Evolutionary conservation across 30 jellyfish, hydroid and myxozoan genomes (phyloP).

Genomic region (Mastigias papua): DNA sequence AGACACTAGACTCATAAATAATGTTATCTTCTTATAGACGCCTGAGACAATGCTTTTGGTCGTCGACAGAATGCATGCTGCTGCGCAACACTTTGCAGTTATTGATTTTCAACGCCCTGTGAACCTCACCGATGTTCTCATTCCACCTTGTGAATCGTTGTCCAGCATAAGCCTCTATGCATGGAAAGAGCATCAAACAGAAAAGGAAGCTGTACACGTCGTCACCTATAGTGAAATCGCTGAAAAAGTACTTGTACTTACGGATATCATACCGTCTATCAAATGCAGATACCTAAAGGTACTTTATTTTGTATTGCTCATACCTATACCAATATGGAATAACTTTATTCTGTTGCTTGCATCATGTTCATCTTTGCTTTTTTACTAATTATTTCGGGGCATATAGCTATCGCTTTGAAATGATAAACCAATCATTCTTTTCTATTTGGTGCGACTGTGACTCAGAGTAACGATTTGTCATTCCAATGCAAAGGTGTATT

Average conservation of each 20-base stretch:
- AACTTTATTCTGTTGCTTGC: no score
- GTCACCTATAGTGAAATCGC: slow-evolving; percentile 75
- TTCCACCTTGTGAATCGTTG: slow-evolving; percentile 87
- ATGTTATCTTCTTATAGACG: slow-evolving; percentile 23
- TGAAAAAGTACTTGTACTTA: slow-evolving; percentile 68
- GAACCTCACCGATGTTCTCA: slow-evolving; percentile 75
- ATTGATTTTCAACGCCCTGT: slow-evolving; percentile 81
- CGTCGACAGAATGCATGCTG: slow-evolving; percentile 93
- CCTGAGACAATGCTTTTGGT: slow-evolving; percentile 81
- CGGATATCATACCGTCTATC: slow-evolving; percentile 74
- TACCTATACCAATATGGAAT: no score
- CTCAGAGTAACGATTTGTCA: no score
- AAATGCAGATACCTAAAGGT: slow-evolving; percentile 81
- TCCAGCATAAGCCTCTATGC: slow-evolving; percentile 70
- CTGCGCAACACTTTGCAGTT: slow-evolving; percentile 84
- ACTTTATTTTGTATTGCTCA: neutral
- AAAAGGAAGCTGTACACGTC: slow-evolving; percentile 72
- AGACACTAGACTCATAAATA: neutral
- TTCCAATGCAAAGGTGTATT: no score
- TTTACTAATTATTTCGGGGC: no score
- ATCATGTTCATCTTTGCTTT: no score
- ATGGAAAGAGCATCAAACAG: slow-evolving; percentile 80
- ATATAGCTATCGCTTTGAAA: no score
- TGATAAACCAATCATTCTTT: no score
- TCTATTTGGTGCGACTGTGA: no score